Conservation (phyloP, 2,888 invertebrate genomes). For the Amiota minor region DNA sequence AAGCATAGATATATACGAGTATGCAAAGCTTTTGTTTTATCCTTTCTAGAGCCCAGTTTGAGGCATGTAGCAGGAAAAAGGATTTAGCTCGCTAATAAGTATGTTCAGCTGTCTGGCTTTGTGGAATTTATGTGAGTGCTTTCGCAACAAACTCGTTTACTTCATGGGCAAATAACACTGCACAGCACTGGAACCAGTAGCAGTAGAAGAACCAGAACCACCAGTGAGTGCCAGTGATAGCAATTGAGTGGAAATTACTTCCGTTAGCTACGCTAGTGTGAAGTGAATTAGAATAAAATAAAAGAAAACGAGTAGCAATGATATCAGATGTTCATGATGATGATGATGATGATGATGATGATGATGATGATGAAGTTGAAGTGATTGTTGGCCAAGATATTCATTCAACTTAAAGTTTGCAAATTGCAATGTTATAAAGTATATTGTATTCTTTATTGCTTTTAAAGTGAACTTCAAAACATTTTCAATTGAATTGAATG, state of each 20-base stretch:
- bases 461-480: too few species aligned
- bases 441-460: too few species aligned
- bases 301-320: neutral
- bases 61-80: neutral
- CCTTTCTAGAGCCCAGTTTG: neutral
- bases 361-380: too few species aligned
- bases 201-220: neutral
- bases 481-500: too few species aligned
- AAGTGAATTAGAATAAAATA: neutral
- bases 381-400: too few species aligned
- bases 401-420: too few species aligned
- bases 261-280: neutral
- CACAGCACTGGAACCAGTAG: neutral
- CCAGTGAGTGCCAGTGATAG: neutral
- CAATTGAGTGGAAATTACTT: constrained; percentile 24
- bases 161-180: too few species aligned
- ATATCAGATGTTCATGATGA: neutral
- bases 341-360: too few species aligned
- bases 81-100: constrained; percentile 25
- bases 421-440: too few species aligned
- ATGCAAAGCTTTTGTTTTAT: neutral
- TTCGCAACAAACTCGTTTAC: neutral
- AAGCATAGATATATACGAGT: neutral
- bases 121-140: constrained; percentile 14
- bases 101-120: constrained; percentile 20